Base-by-base conservation (phyloP, 2,888 invertebrate genomes). In the Crioceris asparagi region DNA sequence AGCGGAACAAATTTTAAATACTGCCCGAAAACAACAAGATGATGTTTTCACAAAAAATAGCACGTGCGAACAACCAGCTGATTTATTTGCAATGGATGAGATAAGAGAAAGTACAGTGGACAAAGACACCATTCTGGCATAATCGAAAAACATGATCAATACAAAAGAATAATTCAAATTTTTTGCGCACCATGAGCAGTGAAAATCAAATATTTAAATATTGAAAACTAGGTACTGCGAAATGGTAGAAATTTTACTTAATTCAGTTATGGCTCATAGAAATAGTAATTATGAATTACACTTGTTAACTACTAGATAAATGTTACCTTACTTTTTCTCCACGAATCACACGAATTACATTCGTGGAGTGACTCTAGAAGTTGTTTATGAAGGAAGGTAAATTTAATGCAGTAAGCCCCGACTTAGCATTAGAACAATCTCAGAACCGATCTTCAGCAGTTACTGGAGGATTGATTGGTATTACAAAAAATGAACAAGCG, bases 381-480 rank as follows among this genome's bases (percentile, higher is more conserved):
- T 21, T 21, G 7, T 21, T 7, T 10, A 21, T 21, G 21, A 21
- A 21, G 21, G 21, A 21, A 21, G 21, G 21, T 21, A 21, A 21
- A 44, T 50, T 52, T 33, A 53, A 50, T 48, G 43, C 43, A 34
- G 49, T 51, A 11, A 39, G 49, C 39, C 32, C 37, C 38, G 51
- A 54, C 38, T 48, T 52, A 46, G 49, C 52, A 45, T 33, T 53
- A 41, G 50, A 52, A 32, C 49, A 53, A 41, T 48, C 50, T 41
- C 48, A 52, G 38, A 53, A 50, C 34, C 50, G 45, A 48, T 53
- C 21, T 21, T 53, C 49, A 8, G 49, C 50, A 43, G 44, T 50
- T 21, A 45, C 46, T 43, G 50, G 47, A 46, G 47, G 47, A 29
- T 48, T 49, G 30, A 44, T 48, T 40, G 49, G 46, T 12, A 47